Evolutionary conservation across 2,888 invertebrate genomes (phyloP), one percentile per base, ranked within the genome.

Genomic region (Drosophila mimetica): DNA sequence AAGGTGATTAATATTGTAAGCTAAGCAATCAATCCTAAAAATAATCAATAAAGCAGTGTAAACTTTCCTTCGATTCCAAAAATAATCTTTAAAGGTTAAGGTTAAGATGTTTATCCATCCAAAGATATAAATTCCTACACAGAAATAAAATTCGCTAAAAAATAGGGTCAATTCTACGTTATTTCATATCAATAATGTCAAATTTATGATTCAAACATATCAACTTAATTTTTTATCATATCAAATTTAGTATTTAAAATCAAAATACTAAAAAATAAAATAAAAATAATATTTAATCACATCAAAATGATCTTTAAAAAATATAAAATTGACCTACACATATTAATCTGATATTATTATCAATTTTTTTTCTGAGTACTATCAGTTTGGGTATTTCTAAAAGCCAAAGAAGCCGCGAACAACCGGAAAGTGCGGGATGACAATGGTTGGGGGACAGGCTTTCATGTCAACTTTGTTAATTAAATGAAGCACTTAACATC

Each of bases 401-500:
- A 52, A 16, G 25, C 36, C 58, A 30, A n/a, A 46, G 36, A n/a
- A 46, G 44, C 52, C 39, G 52, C 47, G 41, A 7, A 22, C n/a
- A 20, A 41, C 55, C 34, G 51, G 48, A 74, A 73, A 60, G 67
- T 77, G 83, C 63, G 58, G 70, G 66, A 36, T 64, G 53, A 72
- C 74, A 74, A 58, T 50, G 51, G 44, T 30, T 34, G 16, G 50
- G 60, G 37, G 39, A n/a, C 59, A 52, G 66, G 76, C 84, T 81
- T 84, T 84, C 76, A 84, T 86, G 84, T 81, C 82, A 84, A 86
- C 76, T 86, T 86, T 84, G 79, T 84, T 84, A 86, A 86, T 85
- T 85, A 85, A 85, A 86, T 87, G 85, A 85, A 85, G 85, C 85
- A 85, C 85, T 85, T 85, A 85, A 84, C 85, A 80, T 80, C 59